These are phyloP conservation scores for Nyctalus aviator DNA, from an alignment of 2,797 vertebrate genomes.

Conservation along the genomic window DNA sequence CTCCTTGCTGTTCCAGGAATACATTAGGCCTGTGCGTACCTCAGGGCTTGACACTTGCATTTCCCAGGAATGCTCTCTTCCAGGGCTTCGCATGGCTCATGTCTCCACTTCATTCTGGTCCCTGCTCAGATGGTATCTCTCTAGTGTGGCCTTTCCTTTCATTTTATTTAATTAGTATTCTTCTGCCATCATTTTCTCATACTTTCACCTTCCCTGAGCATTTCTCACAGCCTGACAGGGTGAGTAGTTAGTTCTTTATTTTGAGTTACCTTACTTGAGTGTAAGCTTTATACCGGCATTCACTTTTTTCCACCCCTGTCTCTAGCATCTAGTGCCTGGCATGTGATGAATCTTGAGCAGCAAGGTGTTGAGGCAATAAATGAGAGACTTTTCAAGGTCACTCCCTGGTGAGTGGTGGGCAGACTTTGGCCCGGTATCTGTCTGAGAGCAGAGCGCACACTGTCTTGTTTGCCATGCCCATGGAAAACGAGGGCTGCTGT, in stretches of 20 bases:
- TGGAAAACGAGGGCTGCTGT: neutral
- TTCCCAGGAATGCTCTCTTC: neutral
- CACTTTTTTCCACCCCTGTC: neutral
- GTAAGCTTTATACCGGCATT: neutral
- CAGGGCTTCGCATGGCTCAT: neutral
- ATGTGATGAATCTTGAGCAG: neutral
- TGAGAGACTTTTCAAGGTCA: neutral
- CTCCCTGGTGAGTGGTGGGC: neutral
- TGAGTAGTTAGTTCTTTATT: neutral
- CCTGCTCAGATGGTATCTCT: neutral
- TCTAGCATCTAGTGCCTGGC: neutral
- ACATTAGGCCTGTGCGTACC: neutral
- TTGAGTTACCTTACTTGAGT: neutral
- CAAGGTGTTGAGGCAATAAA: neutral
- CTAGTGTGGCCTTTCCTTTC: neutral
- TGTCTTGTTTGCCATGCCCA: rapidly evolving
- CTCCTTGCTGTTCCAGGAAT: neutral
- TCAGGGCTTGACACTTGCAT: neutral
- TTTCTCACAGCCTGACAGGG: neutral
- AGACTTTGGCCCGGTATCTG: neutral
- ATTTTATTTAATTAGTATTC: neutral
- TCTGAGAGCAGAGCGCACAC: neutral
- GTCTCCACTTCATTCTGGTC: neutral
- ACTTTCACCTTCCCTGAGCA: neutral
- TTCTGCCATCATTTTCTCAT: neutral